These are phyloP conservation scores for Dinocampus coccinellae DNA, from an alignment of 2,888 invertebrate species.

Conservation along the genomic window DNA sequence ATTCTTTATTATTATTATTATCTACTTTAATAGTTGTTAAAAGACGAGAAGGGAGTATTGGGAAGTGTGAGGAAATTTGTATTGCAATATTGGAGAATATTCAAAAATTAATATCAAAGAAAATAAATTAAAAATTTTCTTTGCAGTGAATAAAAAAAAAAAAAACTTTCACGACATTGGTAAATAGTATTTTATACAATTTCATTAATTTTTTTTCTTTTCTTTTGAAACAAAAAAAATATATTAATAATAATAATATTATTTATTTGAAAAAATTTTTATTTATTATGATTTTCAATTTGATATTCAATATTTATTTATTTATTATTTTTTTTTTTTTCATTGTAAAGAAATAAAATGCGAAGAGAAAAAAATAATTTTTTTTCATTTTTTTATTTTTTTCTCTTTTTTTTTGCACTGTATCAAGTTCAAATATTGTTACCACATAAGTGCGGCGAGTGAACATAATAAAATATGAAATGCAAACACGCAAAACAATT, in stretches of 20 bases:
- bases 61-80: neutral
- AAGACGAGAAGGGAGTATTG: neutral
- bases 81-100: neutral
- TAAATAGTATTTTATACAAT: neutral
- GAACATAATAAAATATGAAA: neutral
- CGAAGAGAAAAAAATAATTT: neutral
- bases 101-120: neutral
- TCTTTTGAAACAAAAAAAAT: too few relatives aligned
- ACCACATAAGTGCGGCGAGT: neutral
- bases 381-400: too few relatives aligned
- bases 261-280: too few relatives aligned
- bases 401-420: too few relatives aligned
- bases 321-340: neutral
- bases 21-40: neutral
- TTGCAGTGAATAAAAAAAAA: too few relatives aligned
- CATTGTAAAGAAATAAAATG: neutral
- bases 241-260: too few relatives aligned
- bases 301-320: too few relatives aligned
- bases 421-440: neutral
- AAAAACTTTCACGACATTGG: too few relatives aligned
- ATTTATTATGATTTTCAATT: too few relatives aligned
- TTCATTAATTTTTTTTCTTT: too few relatives aligned
- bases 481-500: neutral
- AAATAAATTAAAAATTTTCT: too few relatives aligned
- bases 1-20: neutral